A percentile compares a stretch with the other conserved stretches of the same genome.
phyloP scores from a whole-genome alignment of 92 coral and sea anemone genomes.

The Porites rus region DNA sequence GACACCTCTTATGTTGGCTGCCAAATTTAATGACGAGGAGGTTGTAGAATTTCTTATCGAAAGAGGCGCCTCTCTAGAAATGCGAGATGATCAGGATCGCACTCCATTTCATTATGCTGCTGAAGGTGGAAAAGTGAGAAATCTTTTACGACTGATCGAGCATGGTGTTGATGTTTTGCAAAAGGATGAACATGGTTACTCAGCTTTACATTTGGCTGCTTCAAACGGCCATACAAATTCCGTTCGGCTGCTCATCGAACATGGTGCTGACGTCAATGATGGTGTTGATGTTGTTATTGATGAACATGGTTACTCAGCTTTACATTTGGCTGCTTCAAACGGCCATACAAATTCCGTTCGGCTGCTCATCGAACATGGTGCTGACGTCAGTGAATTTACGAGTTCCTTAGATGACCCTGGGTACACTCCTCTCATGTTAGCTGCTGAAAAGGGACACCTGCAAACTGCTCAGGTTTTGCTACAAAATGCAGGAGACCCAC shows the following conservation, averaged over 20 bases:
- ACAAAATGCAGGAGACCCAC: not conserved
- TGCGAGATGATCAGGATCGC: constrained; percentile 17
- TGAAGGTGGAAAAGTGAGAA: constrained; percentile 29
- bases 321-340: constrained; percentile 53
- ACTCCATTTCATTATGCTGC: constrained; percentile 63
- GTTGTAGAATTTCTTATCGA: not conserved
- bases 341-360: constrained; percentile 54
- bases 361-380: constrained; percentile 64
- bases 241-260: constrained; percentile 47
- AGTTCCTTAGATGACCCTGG: constrained; percentile 31
- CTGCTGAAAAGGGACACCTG: constrained; percentile 50
- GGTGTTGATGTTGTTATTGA: too few relatives aligned
- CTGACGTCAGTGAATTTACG: constrained; percentile 24
- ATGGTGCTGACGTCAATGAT: constrained; percentile 37
- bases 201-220: constrained; percentile 59
- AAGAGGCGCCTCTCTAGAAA: constrained; percentile 42
- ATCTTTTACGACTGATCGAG: constrained; percentile 39
- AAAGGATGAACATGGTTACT: not conserved
- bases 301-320: constrained; percentile 3
- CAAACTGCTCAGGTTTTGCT: not conserved
- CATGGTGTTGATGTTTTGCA: constrained; percentile 40
- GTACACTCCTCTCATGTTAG: constrained; percentile 52
- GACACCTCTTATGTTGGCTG: not conserved
- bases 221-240: constrained; percentile 54
- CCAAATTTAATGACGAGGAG: not conserved